Evolutionary conservation across 2,113 vertebrate species (phyloP).

Genomic region (Propithecus coquereli): DNA sequence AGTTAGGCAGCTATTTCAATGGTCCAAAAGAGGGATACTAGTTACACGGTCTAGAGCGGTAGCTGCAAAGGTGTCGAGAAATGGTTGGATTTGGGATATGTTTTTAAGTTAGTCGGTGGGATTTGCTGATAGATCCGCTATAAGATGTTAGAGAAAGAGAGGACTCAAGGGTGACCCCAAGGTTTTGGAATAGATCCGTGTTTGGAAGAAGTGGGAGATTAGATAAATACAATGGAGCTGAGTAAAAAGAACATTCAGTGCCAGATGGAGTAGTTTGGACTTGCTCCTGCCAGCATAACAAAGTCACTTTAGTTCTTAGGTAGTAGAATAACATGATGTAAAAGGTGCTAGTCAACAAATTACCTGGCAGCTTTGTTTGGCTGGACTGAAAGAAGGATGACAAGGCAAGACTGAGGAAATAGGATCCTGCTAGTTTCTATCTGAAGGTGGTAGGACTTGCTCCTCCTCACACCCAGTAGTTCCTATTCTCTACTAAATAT

Average conservation of each 20-base stretch:
- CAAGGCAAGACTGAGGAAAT: not conserved
- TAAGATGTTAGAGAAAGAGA: not conserved
- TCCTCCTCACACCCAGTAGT: not conserved
- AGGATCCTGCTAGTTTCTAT: not conserved
- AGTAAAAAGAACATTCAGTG: not conserved
- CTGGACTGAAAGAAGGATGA: not conserved
- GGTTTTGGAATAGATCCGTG: not conserved
- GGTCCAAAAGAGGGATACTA: not conserved
- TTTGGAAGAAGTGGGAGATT: not conserved
- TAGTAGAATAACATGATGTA: not conserved
- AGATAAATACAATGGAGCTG: not conserved
- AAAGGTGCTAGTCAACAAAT: not conserved
- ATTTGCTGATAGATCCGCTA: not conserved
- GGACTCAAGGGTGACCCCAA: not conserved
- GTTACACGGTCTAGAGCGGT: not conserved
- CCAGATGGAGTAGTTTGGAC: not conserved
- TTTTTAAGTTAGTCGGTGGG: not conserved
- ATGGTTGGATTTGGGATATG: not conserved
- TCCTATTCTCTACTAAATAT: not conserved
- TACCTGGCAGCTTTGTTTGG: not conserved
- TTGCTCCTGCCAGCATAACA: conserved; percentile 1
- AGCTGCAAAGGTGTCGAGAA: not conserved
- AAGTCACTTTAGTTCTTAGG: not conserved
- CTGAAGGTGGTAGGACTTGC: not conserved
- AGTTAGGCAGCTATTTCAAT: not conserved